Percentiles rank a stretch among this genome's conserved stretches.
phyloP scores from a whole-genome alignment of 2,888 invertebrate species.

The Drosophila anomelani region DNA sequence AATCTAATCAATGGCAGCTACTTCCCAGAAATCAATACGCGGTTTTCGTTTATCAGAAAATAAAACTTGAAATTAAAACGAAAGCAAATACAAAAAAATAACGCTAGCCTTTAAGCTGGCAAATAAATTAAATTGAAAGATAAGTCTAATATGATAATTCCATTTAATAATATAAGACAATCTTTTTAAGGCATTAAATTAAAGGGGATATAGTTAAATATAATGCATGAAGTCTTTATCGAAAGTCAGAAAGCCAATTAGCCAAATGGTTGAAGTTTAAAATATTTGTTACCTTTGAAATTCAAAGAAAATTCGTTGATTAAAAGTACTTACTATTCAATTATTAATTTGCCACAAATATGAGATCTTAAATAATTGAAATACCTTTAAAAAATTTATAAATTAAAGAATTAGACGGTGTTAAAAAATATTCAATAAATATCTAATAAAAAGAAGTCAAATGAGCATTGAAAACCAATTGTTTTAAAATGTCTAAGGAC shows the following conservation, averaged over 20 bases:
- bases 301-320: no score
- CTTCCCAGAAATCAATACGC: constrained; percentile 10
- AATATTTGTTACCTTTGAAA: no score
- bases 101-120: background rate
- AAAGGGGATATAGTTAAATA: background rate
- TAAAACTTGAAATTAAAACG: background rate
- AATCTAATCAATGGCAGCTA: constrained; percentile 14
- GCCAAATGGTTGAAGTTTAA: background rate
- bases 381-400: no score
- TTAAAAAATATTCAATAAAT: background rate
- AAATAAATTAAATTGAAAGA: background rate
- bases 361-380: no score
- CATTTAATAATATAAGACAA: background rate
- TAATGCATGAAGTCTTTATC: background rate
- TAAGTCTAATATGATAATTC: background rate
- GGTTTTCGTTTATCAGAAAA: background rate
- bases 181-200: background rate
- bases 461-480: background rate
- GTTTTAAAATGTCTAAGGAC: background rate
- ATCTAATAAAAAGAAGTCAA: background rate
- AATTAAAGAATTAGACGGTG: no score
- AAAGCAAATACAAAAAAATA: no score
- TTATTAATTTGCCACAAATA: background rate
- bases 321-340: no score
- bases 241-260: background rate